These are phyloP conservation scores for Pollenia amentaria DNA, from an alignment of 2,888 invertebrate genomes.

Conservation along the genomic window DNA sequence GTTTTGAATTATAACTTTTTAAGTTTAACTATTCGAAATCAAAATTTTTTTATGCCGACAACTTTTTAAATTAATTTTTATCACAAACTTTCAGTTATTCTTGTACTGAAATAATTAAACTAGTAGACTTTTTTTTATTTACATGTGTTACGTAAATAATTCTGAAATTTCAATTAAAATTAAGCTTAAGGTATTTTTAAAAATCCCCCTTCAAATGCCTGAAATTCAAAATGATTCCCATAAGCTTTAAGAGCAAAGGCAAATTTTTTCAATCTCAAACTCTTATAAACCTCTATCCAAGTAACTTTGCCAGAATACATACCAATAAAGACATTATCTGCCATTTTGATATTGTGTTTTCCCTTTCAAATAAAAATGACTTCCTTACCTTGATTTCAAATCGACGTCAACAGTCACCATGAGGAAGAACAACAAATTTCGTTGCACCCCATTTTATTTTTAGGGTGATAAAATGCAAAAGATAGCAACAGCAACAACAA, in stretches of 20 bases:
- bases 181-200: no score
- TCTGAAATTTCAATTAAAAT: no score
- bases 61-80: no score
- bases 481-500: slow-evolving; percentile 59
- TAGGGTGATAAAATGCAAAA: slow-evolving; percentile 67
- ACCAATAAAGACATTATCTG: slow-evolving; percentile 43
- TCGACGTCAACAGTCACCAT: slow-evolving; percentile 70
- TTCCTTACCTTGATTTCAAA: slow-evolving; percentile 72
- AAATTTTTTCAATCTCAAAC: not conserved
- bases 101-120: no score
- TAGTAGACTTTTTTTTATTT: no score
- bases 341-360: slow-evolving; percentile 57
- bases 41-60: no score
- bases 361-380: slow-evolving; percentile 63
- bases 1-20: slow-evolving; percentile 1
- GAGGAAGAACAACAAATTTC: slow-evolving; percentile 25
- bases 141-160: no score
- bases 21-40: not conserved
- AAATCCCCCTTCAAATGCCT: no score
- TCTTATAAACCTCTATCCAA: not conserved
- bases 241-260: not conserved
- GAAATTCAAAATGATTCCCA: no score
- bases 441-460: slow-evolving; percentile 57
- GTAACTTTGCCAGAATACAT: not conserved
- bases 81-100: no score